phyloP scores from a whole-genome alignment of 2,888 invertebrate species.

The Scrobipalpa costella region DNA sequence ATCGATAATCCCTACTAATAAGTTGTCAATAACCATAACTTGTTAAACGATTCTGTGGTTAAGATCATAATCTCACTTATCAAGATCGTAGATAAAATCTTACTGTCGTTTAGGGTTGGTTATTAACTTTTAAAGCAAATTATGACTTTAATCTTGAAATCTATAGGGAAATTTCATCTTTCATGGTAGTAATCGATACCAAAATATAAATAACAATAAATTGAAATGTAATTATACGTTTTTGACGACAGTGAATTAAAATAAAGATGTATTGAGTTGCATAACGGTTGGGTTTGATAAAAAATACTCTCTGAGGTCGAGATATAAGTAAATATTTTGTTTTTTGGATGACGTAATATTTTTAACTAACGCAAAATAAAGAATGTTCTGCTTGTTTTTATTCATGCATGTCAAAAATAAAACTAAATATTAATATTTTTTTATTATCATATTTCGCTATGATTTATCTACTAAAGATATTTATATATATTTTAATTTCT shows the following conservation, averaged over 20 bases:
- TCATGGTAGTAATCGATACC: conserved; percentile 10
- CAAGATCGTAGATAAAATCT: conserved; percentile 18
- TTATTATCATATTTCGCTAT: too few relatives aligned
- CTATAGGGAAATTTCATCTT: not conserved
- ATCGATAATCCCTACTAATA: conserved; percentile 3
- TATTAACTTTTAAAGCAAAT: conserved; percentile 11
- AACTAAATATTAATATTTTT: too few relatives aligned
- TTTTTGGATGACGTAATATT: conserved; percentile 42
- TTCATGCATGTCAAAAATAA: too few relatives aligned
- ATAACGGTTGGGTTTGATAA: not conserved
- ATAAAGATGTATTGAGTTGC: not conserved
- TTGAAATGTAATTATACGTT: not conserved
- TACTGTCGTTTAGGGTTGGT: conserved; percentile 9
- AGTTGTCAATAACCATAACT: conserved; percentile 9
- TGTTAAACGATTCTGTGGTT: conserved; percentile 11
- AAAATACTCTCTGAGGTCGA: conserved; percentile 34
- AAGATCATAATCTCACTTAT: conserved; percentile 13
- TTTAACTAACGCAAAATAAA: not conserved
- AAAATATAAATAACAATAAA: not conserved
- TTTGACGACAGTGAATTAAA: not conserved
- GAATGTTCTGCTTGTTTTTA: not conserved
- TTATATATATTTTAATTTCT: too few relatives aligned
- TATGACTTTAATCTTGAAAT: conserved; percentile 35
- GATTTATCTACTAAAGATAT: too few relatives aligned
- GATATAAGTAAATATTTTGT: too few relatives aligned